These are phyloP conservation scores for Pseudorhiza aurosa DNA, from an alignment of 30 jellyfish, hydroid and myxozoan genomes.

Conservation along the genomic window DNA sequence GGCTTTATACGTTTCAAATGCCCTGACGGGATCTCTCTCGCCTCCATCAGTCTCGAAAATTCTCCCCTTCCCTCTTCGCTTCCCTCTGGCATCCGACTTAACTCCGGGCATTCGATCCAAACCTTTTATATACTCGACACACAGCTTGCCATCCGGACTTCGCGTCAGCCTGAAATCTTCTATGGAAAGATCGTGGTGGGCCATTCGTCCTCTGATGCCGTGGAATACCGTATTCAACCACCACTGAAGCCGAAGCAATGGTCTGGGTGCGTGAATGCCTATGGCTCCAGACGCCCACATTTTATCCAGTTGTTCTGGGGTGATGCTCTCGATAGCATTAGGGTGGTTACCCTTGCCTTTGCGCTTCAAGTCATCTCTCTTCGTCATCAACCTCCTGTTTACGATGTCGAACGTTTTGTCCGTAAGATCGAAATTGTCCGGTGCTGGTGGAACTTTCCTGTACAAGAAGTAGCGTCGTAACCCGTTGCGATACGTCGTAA, in stretches of 20 bases:
- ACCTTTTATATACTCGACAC: constrained; percentile 82
- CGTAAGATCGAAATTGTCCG: constrained; percentile 95
- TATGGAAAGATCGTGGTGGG: constrained; percentile 91
- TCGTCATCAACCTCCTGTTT: constrained; percentile 86
- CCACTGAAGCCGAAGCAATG: constrained; percentile 94
- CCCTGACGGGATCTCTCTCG: constrained; percentile 95
- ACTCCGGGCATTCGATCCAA: constrained; percentile 34
- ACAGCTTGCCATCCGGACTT: constrained; percentile 89
- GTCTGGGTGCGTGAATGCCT: constrained; percentile 98
- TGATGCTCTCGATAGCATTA: constrained; percentile 94
- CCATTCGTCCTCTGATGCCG: constrained; percentile 98
- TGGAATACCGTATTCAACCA: constrained; percentile 94
- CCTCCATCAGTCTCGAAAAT: constrained; percentile 95
- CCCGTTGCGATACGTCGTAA: constrained; percentile 97
- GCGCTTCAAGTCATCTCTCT: constrained; percentile 93
- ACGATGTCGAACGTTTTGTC: constrained; percentile 95
- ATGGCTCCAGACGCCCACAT: constrained; percentile 99
- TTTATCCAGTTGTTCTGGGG: constrained; percentile 94
- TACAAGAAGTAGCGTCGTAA: constrained; percentile 89
- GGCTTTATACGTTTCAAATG: constrained; percentile 88
- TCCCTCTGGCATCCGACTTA: constrained; percentile 75
- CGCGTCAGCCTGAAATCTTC: constrained; percentile 87
- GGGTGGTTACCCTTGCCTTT: constrained; percentile 99
- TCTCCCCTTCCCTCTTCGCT: constrained; percentile 85
- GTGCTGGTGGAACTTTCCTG: constrained; percentile 95